Base-by-base conservation (phyloP, 2,888 invertebrate species). In the Emmelina monodactyla region DNA sequence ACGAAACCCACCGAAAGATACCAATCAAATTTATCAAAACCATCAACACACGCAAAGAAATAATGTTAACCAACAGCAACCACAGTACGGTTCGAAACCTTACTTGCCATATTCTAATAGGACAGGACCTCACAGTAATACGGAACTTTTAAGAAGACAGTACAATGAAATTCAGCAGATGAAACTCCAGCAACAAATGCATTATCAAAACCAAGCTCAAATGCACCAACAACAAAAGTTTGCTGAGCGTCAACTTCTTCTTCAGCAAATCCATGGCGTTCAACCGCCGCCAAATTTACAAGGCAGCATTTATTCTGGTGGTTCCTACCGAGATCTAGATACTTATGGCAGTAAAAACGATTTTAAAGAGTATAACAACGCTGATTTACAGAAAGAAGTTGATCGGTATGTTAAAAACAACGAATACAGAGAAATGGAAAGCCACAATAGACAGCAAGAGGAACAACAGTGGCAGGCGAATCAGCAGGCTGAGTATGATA, bases 91-190 rank as follows among this genome's bases (percentile, higher is more conserved):
- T 52, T 66, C 73, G 14, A 78, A 78, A 55, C 78, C 78, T 44
- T 82, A 81, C 54, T 62, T 79, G 42, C 80, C 80, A 34, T 81
- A 75, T 53, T 75, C 79, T 4, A 80, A 62, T 64, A 68, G 80
- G 49, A 76, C 75, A 63, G 78, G 79, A 45, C 65, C 76, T 14
- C 75, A 78, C 39, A 85, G 85, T 53, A 84, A 85, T 44, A 84
- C 85, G 30, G 84, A 85, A 44, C 46, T 85, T 44, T 57, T 85
- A 46, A 71, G 84, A 45, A 72, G 81, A 44, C 85, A 85, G 50
- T 85, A 85, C 43, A 85, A 83, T 47, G 85, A 85, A 58, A 66
- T 85, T 44, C 85, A 85, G 50, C 84, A 85, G 56, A 84, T 85
- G 69, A 85, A 85, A 58, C 56, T 85, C 45, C 84, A 85, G 46